Conservation (phyloP, 2,113 vertebrate species). For the Noturus placidus region DNA sequence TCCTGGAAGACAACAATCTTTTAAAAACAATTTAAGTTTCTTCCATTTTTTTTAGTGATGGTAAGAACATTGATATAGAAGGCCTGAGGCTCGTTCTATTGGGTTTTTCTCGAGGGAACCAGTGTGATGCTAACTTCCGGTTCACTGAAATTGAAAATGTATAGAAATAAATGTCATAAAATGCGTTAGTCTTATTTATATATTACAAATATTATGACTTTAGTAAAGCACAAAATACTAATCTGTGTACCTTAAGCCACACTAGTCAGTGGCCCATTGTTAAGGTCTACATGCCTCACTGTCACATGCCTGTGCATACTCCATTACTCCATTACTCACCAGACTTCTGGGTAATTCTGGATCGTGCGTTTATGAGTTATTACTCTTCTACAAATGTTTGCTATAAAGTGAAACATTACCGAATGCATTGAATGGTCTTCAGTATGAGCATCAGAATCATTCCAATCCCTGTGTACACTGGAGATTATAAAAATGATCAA, state of each 20-base stretch:
- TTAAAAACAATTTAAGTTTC: neutral
- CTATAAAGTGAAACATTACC: neutral
- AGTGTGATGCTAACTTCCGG: no score
- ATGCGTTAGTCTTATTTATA: no score
- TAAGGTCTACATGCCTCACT: neutral
- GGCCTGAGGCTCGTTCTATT: no score
- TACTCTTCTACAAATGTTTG: neutral
- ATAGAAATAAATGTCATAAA: no score
- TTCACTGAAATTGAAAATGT: no score
- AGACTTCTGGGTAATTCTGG: neutral
- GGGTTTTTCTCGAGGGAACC: no score
- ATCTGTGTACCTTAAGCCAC: neutral
- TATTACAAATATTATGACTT: no score
- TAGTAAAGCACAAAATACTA: no score
- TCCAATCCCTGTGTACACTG: neutral
- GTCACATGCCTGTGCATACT: neutral
- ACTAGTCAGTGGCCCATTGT: neutral
- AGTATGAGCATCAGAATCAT: neutral
- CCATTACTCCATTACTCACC: neutral
- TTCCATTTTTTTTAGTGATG: neutral
- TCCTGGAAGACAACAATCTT: neutral
- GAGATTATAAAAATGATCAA: neutral
- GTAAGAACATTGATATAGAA: neutral
- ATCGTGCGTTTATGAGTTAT: neutral
- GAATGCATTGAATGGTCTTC: neutral